A percentile compares a stretch with the other conserved stretches of the same genome.
phyloP scores from a whole-genome alignment of 2,113 vertebrate species.

The Grus americana region DNA sequence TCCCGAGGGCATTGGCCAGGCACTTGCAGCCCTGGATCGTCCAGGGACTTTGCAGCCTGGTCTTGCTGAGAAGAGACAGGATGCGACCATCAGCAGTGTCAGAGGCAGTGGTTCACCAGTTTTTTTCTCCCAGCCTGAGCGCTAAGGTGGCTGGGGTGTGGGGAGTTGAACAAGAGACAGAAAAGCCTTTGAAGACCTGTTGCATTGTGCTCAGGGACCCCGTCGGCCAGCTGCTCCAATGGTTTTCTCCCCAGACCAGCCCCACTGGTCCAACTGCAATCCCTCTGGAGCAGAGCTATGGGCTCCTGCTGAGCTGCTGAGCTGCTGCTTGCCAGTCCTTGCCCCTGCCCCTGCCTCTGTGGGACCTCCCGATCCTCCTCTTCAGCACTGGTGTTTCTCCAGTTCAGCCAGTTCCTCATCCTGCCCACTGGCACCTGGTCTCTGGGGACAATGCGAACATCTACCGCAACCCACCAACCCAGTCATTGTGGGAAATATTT shows the following conservation, averaged over 20 bases:
- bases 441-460: rapidly evolving
- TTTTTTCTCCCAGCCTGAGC: not conserved
- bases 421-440: not conserved
- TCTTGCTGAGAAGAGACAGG: not conserved
- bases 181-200: not conserved
- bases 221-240: not conserved
- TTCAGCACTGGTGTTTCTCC: not conserved
- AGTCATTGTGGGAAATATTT: not conserved
- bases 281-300: not conserved
- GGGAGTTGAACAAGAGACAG: not conserved
- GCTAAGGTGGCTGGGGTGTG: no score
- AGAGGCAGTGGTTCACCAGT: not conserved
- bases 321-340: not conserved
- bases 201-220: not conserved
- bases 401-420: not conserved
- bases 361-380: not conserved
- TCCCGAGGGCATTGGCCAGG: rapidly evolving
- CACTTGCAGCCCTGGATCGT: not conserved
- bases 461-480: not conserved
- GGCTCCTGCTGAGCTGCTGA: not conserved
- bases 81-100: not conserved
- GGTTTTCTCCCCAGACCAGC: not conserved
- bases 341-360: not conserved
- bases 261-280: rapidly evolving
- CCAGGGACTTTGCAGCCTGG: not conserved